These are phyloP conservation scores for Ostrea denselamellosa DNA, from an alignment of 1,140 invertebrate species.

Conservation along the genomic window DNA sequence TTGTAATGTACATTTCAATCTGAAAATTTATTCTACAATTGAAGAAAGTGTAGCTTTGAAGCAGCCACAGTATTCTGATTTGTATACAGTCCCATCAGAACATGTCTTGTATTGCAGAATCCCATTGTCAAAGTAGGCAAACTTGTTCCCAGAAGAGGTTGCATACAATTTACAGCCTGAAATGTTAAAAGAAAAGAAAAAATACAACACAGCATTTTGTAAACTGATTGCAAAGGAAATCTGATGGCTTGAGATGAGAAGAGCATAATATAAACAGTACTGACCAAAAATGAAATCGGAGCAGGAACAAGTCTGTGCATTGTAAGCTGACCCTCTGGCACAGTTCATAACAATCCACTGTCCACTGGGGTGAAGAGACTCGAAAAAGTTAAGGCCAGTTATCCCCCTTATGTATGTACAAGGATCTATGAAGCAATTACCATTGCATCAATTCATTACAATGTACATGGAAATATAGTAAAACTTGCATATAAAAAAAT, in stretches of 20 bases:
- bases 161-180: constrained; percentile 15
- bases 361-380: not conserved
- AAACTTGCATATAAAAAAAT: too few species aligned
- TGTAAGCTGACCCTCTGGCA: constrained; percentile 15
- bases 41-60: not conserved
- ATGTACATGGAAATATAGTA: too few species aligned
- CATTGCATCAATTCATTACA: too few species aligned
- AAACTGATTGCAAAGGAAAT: not conserved
- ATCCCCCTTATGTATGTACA: not conserved
- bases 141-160: not conserved
- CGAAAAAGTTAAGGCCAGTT: constrained; percentile 24
- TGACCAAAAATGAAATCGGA: constrained; percentile 32
- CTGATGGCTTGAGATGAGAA: too few species aligned
- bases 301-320: constrained; percentile 14
- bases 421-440: not conserved
- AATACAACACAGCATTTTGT: not conserved
- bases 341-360: constrained; percentile 22
- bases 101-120: not conserved
- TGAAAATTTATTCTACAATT: not conserved
- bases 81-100: not conserved
- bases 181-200: not conserved
- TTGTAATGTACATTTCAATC: not conserved
- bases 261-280: not conserved
- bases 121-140: constrained; percentile 8
- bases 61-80: not conserved